Evolutionary conservation across 2,113 vertebrate species (phyloP).

Genomic region (Zapus hudsonius): DNA sequence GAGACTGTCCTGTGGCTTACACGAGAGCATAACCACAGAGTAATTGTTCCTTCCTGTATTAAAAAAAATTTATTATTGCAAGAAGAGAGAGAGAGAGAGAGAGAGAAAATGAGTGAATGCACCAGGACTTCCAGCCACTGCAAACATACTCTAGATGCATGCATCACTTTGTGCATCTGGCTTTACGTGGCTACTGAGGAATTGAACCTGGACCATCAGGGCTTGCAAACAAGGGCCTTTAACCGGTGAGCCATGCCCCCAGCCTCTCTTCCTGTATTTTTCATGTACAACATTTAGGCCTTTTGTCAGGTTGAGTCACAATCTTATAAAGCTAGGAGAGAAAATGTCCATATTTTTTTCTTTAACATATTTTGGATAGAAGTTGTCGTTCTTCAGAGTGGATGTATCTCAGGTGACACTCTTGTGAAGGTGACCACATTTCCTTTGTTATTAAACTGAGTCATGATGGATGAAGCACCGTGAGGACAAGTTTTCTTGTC

Average conservation of each 20-base stretch:
- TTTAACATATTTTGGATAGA: conserved; percentile 22
- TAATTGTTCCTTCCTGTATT: neutral
- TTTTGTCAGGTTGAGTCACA: conserved; percentile 4
- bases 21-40: neutral
- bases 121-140: too few relatives aligned
- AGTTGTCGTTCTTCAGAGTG: conserved; percentile 7
- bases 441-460: conserved; percentile 52
- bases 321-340: neutral
- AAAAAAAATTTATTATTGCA: too few relatives aligned
- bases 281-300: neutral
- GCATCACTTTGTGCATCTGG: too few relatives aligned
- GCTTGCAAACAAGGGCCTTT: too few relatives aligned
- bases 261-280: neutral
- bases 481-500: conserved; percentile 11
- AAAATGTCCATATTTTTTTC: neutral
- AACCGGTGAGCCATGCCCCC: too few relatives aligned
- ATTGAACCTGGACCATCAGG: too few relatives aligned
- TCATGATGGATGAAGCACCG: conserved; percentile 15
- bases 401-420: conserved; percentile 27
- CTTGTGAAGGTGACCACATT: conserved; percentile 46
- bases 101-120: too few relatives aligned
- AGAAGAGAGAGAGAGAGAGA: too few relatives aligned
- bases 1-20: neutral
- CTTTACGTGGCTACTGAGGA: too few relatives aligned
- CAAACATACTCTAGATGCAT: too few relatives aligned